phyloP scores from a whole-genome alignment of 2,113 vertebrate genomes.

The Hepsetus odoe region DNA sequence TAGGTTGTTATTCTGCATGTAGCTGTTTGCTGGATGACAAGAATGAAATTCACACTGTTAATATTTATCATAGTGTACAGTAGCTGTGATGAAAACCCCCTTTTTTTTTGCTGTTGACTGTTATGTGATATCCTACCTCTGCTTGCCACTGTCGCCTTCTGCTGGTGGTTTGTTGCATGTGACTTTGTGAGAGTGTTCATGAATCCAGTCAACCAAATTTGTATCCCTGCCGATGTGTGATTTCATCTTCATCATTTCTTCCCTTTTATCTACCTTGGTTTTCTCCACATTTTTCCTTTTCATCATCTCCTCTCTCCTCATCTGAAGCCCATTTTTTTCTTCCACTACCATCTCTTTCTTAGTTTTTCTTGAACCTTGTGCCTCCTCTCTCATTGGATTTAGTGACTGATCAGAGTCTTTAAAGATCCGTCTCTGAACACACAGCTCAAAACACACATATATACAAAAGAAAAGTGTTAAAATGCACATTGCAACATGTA shows the following conservation, averaged over 20 bases:
- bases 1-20: not conserved
- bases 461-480: not conserved
- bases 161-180: not conserved
- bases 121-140: not conserved
- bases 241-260: slow-evolving; percentile 20
- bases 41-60: no score
- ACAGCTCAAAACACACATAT: slow-evolving; percentile 27
- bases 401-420: slow-evolving; percentile 16
- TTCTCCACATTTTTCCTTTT: slow-evolving; percentile 5
- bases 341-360: not conserved
- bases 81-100: no score
- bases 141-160: not conserved
- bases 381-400: not conserved
- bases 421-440: slow-evolving; percentile 43
- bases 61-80: not conserved
- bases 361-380: not conserved
- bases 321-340: not conserved
- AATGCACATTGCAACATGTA: not conserved
- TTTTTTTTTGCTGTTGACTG: not conserved
- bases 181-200: not conserved
- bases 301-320: not conserved
- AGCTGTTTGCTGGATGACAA: not conserved
- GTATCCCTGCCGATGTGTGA: not conserved
- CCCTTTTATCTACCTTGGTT: not conserved
- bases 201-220: not conserved